Conservation (phyloP, 2,888 invertebrate genomes). For the Lucinisca nassula region DNA sequence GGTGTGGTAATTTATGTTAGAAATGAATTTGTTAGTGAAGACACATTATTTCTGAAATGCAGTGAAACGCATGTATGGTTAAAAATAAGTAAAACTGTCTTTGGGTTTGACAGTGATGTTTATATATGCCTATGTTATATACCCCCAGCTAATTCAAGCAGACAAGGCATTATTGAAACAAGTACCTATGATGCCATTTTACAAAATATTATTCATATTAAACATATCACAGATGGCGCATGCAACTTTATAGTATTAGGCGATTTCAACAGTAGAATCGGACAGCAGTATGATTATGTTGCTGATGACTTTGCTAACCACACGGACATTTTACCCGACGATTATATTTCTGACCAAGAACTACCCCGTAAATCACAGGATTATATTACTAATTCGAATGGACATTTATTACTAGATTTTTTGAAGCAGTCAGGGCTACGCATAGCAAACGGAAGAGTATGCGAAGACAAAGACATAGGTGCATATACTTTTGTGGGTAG, state of each 20-base stretch:
- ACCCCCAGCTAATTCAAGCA: neutral
- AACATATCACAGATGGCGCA: neutral
- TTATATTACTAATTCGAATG: neutral
- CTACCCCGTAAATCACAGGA: neutral
- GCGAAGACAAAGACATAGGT: neutral
- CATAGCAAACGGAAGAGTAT: neutral
- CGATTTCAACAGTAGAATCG: neutral
- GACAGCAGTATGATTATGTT: neutral
- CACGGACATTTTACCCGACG: neutral
- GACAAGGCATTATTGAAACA: neutral
- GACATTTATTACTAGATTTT: neutral
- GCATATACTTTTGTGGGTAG: neutral
- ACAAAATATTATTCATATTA: neutral
- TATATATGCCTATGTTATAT: neutral
- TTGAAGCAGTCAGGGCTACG: neutral
- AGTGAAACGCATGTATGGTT: neutral
- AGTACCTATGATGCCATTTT: neutral
- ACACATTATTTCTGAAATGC: neutral
- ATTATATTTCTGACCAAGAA: neutral
- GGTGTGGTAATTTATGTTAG: neutral
- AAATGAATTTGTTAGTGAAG: neutral
- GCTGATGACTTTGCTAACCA: neutral
- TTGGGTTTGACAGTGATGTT: neutral
- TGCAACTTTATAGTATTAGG: neutral
- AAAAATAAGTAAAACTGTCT: neutral